phyloP scores from a whole-genome alignment of 2,888 invertebrate species.

The Stenurella melanura region DNA sequence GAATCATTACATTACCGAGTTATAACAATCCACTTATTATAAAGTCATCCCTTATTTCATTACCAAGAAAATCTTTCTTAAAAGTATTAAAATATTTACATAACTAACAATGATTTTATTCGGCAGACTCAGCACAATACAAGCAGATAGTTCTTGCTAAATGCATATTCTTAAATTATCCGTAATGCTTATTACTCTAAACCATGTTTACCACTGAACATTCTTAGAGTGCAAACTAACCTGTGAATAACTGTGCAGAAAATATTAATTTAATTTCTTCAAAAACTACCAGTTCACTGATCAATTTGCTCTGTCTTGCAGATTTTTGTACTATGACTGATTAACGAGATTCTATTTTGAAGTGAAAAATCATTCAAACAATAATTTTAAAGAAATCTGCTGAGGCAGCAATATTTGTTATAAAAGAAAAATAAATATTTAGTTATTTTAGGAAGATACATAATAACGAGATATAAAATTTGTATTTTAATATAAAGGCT shows the following conservation, averaged over 20 bases:
- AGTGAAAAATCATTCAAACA: neutral
- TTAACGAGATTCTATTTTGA: neutral
- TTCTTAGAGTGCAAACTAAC: neutral
- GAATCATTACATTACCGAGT: conserved; percentile 40
- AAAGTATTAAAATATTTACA: neutral
- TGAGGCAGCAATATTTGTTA: neutral
- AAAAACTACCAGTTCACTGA: no score
- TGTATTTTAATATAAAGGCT: conserved; percentile 1
- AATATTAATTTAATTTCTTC: no score
- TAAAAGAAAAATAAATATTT: conserved; percentile 7
- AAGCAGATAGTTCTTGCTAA: neutral
- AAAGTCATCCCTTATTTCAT: conserved; percentile 34
- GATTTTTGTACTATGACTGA: neutral
- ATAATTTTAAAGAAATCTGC: neutral
- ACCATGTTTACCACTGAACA: neutral
- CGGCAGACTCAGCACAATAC: neutral
- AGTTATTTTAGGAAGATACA: neutral
- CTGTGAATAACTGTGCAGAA: no score
- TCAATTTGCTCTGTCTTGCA: neutral
- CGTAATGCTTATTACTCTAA: no score
- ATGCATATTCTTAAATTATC: no score
- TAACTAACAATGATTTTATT: neutral
- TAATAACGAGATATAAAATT: conserved; percentile 7
- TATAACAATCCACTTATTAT: conserved; percentile 45
- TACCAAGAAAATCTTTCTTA: conserved; percentile 34